Base-by-base conservation (phyloP, 2,888 invertebrate genomes). In the Automeris io region DNA sequence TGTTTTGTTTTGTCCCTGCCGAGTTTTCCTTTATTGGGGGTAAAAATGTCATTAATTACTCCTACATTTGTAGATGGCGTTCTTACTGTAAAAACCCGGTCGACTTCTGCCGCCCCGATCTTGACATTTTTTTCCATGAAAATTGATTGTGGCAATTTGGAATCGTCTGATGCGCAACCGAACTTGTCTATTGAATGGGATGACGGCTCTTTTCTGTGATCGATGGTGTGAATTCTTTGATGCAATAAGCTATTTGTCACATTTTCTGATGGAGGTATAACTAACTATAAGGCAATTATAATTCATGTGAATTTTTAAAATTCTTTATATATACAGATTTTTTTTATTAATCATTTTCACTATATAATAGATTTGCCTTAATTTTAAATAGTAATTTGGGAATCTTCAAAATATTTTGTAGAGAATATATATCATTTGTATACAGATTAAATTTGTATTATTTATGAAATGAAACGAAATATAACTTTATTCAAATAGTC, bases 31-130 rank as follows among this genome's bases (percentile, higher is more conserved):
- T 78, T 74, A 72, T 70, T 68, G 72, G 70, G 70, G 73, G 78
- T 72, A 72, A 67, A 66, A 68, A 29, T 62, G 69, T 82, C 83
- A 86, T 85, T 85, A 86, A 86, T 85, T 85, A 85, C 70, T 54
- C 70, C 77, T 81, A 82, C 80, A 83, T 63, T 70, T 67, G 53
- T 76, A 83, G 82, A 82, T 81, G 76, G 66, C 65, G 70, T 73
- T 74, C 74, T 63, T 67, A 70, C 78, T 73, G n/a, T 29, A 82
- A 79, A 37, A 36, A 39, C 21, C 22, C 19, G 31, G 33, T 24
- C 23, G 35, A 35, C 26, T 12, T 18, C 21, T n/a, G 11, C 24
- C 9, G 6, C 46, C 43, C 19, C 26, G 50, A 49, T 49, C 43
- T 36, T 36, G 29, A 13, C n/a, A 51, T 54, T 53, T 56, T 55